Conservation (phyloP, 1,140 invertebrate species). For the Gerris buenoi region DNA sequence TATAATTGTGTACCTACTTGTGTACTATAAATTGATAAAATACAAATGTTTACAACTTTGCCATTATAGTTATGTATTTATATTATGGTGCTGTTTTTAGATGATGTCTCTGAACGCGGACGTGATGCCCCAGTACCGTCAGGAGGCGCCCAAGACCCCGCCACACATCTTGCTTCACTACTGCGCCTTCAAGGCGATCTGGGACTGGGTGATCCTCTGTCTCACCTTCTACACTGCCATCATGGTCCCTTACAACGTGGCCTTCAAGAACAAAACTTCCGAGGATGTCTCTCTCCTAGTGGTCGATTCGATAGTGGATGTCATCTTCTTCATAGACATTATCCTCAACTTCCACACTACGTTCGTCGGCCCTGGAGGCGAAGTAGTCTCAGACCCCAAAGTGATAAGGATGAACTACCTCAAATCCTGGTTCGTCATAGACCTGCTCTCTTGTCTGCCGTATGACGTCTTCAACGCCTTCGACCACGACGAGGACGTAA, state of each 20-base stretch:
- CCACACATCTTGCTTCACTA: conserved; percentile 95
- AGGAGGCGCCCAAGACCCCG: conserved; percentile 98
- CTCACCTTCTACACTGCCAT: conserved; percentile 99
- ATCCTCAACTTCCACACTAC: conserved; percentile 99
- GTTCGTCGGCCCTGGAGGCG: conserved; percentile 94
- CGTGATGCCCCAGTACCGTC: conserved; percentile 95
- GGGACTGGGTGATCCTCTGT: conserved; percentile 99
- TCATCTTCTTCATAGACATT: conserved; percentile 99
- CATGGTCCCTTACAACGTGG: conserved; percentile 99
- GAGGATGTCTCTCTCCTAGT: conserved; percentile 94
- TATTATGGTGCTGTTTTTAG: too few species aligned
- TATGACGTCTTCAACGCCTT: conserved; percentile 99
- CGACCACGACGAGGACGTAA: conserved; percentile 95
- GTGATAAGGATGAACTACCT: conserved; percentile 97
- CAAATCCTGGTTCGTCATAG: conserved; percentile 99
- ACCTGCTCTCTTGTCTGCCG: conserved; percentile 94
- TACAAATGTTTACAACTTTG: too few species aligned
- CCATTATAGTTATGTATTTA: too few species aligned
- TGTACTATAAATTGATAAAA: too few species aligned
- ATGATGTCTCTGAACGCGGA: conserved; percentile 94
- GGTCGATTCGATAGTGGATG: conserved; percentile 97
- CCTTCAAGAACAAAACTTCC: conserved; percentile 98
- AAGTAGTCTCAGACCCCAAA: conserved; percentile 95
- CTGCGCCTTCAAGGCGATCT: conserved; percentile 95
- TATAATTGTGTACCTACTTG: too few species aligned